Evolutionary conservation across 1,140 invertebrate genomes (phyloP), one percentile per base, ranked within the genome.

Genomic region (Philopotamus ludificatus): DNA sequence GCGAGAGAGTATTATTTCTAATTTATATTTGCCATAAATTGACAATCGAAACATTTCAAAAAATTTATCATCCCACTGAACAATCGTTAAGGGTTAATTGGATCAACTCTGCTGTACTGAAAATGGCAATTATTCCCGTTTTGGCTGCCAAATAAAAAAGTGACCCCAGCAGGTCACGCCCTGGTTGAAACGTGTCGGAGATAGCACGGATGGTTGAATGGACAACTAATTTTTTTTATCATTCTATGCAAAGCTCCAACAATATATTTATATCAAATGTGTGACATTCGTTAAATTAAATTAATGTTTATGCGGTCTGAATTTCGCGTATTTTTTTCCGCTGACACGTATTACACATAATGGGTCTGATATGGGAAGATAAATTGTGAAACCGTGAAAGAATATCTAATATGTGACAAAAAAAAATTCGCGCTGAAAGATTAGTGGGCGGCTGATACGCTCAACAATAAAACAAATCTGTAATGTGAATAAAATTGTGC

Each of bases 161-260:
- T 34, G 4, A 34, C 12, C 4, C 18, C 23, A n/a, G 15, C 54
- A 57, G 39, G 54, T 57, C 54, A 57, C 54, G 54, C 54, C 2
- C 28, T 23, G 1, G 39, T 21, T 1, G 26, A 39, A 25, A 57
- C 54, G 54, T 57, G 54, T 57, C 54, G 39, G 26, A 57, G 54
- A 57, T 57, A 57, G 42, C 23, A 15, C 54, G 34, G 23, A 34
- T 21, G 54, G 34, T 20, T 57, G 54, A 57, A 57, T 57, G 42
- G 54, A 57, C 54, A 57, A 57, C 54, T 57, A 28, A 57, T 57
- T 57, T 21, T 20, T 57, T 57, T 57, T n/a, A 57, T 57, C 34
- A 55, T 41, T n/a, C n/a, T n/a, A n/a, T n/a, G n/a, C 39, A 53
- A 34, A 34, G 28, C 28, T 34, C 28, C 4, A 4, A 34, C 12